Conservation (phyloP, 2,113 vertebrate genomes). For the Gymnarchus niloticus region DNA sequence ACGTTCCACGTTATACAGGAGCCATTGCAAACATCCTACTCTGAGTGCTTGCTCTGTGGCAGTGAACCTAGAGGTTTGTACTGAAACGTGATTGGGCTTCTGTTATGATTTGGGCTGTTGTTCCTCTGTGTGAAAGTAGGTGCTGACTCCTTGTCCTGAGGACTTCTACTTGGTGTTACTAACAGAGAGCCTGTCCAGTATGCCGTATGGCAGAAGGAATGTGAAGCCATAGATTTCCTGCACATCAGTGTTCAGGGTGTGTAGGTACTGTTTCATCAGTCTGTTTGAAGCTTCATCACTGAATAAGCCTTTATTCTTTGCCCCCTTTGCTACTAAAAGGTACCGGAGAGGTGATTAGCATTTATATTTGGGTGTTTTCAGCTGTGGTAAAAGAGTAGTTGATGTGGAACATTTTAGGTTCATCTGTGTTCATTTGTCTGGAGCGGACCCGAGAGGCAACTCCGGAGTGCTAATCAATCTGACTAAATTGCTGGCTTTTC, state of each 20-base stretch:
- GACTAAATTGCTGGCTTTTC: slow-evolving; percentile 34
- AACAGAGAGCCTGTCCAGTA: not conserved
- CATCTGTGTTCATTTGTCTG: slow-evolving; percentile 36
- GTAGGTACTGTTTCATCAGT: not conserved
- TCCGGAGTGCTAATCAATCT: slow-evolving; percentile 39
- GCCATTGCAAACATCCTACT: not conserved
- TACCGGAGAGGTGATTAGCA: slow-evolving; percentile 35
- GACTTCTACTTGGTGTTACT: not conserved
- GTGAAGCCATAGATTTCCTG: not conserved
- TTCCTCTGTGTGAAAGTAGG: not conserved
- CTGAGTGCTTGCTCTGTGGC: not conserved
- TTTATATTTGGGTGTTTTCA: slow-evolving; percentile 39
- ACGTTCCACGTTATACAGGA: not conserved
- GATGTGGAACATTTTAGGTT: slow-evolving; percentile 30
- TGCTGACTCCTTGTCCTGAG: not conserved
- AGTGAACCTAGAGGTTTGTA: not conserved
- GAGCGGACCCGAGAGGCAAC: slow-evolving; percentile 34
- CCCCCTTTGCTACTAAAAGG: slow-evolving; percentile 24
- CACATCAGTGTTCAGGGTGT: not conserved
- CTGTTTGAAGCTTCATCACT: not conserved
- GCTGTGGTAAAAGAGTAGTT: slow-evolving; percentile 30
- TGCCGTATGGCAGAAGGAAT: not conserved
- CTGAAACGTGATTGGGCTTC: not conserved
- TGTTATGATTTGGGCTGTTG: not conserved
- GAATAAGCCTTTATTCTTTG: not conserved